Evolutionary conservation across 2,888 invertebrate genomes (phyloP).

Genomic region (Trilocha varians): DNA sequence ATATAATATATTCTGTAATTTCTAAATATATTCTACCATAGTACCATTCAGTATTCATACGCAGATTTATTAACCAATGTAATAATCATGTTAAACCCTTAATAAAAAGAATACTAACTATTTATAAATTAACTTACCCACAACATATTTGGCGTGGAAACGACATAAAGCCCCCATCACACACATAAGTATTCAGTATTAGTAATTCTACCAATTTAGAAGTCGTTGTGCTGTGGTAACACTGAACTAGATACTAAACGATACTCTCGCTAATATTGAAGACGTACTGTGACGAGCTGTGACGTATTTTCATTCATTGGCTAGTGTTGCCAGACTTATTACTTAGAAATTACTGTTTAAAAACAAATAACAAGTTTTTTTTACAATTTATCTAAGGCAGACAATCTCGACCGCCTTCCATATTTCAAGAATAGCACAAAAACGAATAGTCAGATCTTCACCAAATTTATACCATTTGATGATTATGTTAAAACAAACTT

Average conservation of each 20-base stretch:
- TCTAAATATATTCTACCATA: too few species aligned
- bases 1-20: too few species aligned
- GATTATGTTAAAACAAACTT: too few species aligned
- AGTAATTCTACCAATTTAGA: not conserved
- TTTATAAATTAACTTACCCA: slow-evolving; percentile 37
- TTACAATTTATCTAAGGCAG: too few species aligned
- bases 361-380: not conserved
- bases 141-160: slow-evolving; percentile 61
- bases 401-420: too few species aligned
- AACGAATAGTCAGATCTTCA: too few species aligned
- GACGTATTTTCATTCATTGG: not conserved
- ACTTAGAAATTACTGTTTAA: not conserved
- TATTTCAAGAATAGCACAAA: too few species aligned
- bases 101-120: too few species aligned
- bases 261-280: not conserved
- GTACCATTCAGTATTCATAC: too few species aligned
- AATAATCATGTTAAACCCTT: too few species aligned
- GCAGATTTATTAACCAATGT: too few species aligned
- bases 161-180: slow-evolving; percentile 65
- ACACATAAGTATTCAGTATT: slow-evolving; percentile 36
- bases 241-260: not conserved
- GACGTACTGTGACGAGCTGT: not conserved
- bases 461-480: too few species aligned
- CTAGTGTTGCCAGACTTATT: not conserved
- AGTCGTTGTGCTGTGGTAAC: slow-evolving; percentile 11